Conservation (phyloP, 2,888 invertebrate genomes). For the Ornithoptera priamus region DNA sequence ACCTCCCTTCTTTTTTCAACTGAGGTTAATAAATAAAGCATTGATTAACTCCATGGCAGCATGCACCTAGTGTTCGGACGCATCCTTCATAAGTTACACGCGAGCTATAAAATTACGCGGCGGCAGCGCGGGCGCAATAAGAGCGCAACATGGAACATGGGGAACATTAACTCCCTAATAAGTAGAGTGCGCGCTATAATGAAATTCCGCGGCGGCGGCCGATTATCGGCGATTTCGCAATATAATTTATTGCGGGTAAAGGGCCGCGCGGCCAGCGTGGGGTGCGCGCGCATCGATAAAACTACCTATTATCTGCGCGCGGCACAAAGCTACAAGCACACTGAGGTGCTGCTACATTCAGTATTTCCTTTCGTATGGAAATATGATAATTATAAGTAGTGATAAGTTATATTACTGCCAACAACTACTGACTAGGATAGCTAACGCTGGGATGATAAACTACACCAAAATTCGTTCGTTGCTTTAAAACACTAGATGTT, state of each 20-base stretch:
- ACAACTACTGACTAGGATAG: no score
- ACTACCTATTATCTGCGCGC: constrained; percentile 58
- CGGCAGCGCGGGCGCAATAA: neutral
- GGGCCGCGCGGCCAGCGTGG: constrained; percentile 46
- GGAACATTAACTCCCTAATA: constrained; percentile 47
- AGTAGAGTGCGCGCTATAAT: constrained; percentile 52
- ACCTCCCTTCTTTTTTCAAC: no score
- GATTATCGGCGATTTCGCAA: constrained; percentile 67
- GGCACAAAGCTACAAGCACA: constrained; percentile 37
- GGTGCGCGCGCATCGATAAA: constrained; percentile 64
- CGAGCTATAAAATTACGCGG: constrained; percentile 2
- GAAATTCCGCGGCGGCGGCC: constrained; percentile 57
- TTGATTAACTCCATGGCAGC: no score
- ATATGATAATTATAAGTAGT: no score
- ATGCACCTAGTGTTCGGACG: neutral
- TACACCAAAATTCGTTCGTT: no score
- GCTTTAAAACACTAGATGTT: no score
- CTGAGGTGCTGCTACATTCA: constrained; percentile 22
- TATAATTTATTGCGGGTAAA: constrained; percentile 63
- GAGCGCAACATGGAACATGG: constrained; percentile 26
- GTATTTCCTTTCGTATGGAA: no score
- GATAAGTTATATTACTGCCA: no score
- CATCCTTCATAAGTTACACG: neutral
- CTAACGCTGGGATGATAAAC: no score
- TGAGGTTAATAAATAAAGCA: no score